A percentile compares a stretch with the other conserved stretches of the same genome.
These are phyloP conservation scores for Pseudorhiza aurosa DNA, from an alignment of 30 jellyfish, hydroid and myxozoan genomes.

Conservation along the genomic window DNA sequence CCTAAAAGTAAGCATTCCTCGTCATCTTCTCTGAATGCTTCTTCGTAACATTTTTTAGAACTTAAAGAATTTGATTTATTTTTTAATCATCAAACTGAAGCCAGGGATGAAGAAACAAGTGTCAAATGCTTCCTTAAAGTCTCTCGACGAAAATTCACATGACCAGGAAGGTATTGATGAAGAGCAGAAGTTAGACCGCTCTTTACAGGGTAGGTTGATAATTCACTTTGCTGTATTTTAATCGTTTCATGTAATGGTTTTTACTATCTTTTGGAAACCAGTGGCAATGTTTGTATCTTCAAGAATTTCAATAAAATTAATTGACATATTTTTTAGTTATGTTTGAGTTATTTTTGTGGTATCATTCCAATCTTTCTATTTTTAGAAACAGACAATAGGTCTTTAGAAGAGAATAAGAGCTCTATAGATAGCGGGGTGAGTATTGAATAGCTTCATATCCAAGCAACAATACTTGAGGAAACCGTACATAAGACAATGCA, in stretches of 20 bases:
- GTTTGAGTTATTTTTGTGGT: neutral
- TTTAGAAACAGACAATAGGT: constrained; percentile 17
- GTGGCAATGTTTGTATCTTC: too few species aligned
- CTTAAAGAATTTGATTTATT: too few species aligned
- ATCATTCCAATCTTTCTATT: neutral
- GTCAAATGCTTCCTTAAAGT: constrained; percentile 41
- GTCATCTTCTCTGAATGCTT: too few species aligned
- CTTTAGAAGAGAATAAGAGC: neutral
- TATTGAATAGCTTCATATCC: too few species aligned
- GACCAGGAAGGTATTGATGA: constrained; percentile 23
- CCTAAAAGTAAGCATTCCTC: too few species aligned
- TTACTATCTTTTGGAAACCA: neutral
- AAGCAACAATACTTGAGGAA: too few species aligned
- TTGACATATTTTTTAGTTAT: neutral
- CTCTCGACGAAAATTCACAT: constrained; percentile 46
- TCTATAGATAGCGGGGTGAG: constrained; percentile 23
- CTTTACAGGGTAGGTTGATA: neutral
- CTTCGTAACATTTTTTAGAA: too few species aligned
- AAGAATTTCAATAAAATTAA: neutral
- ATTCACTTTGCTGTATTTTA: neutral
- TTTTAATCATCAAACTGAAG: too few species aligned
- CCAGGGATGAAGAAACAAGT: constrained; percentile 44
- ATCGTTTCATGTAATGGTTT: neutral
- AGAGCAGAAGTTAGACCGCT: neutral
- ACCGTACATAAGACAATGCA: too few species aligned